These are phyloP conservation scores for Luffia ferchaultella DNA, from an alignment of 2,888 invertebrate genomes.

Conservation along the genomic window DNA sequence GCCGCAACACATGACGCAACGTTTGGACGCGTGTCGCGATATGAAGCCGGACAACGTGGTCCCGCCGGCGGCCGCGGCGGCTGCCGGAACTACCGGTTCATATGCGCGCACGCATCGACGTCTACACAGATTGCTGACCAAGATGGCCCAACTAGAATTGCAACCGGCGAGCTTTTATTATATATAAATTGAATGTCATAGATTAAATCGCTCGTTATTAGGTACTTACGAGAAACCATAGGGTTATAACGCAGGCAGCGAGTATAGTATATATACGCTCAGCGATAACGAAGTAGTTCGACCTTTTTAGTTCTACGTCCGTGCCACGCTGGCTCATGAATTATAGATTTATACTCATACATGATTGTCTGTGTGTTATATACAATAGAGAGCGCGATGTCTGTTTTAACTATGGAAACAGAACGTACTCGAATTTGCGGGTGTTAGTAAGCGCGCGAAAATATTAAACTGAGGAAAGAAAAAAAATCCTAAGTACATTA, in stretches of 20 bases:
- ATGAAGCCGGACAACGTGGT: conserved; percentile 60
- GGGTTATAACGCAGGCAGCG: conserved; percentile 6
- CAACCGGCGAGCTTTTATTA: conserved; percentile 54
- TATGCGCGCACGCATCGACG: conserved; percentile 71
- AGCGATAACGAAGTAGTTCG: background rate
- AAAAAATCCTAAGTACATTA: too few species aligned
- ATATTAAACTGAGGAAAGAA: too few species aligned
- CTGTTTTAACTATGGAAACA: too few species aligned
- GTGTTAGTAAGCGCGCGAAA: too few species aligned
- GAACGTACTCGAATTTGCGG: too few species aligned
- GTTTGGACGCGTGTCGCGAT: conserved; percentile 89
- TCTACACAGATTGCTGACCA: conserved; percentile 93
- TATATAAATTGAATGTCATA: conserved; percentile 34
- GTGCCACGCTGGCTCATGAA: too few species aligned
- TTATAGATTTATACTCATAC: too few species aligned
- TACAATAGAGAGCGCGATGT: too few species aligned
- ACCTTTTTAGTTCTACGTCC: too few species aligned
- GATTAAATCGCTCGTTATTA: background rate
- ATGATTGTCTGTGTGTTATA: too few species aligned
- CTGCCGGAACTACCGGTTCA: conserved; percentile 65
- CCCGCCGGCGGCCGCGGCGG: conserved; percentile 73
- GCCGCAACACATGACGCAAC: conserved; percentile 86
- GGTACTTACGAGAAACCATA: conserved; percentile 1
- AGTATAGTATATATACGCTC: conserved; percentile 4
- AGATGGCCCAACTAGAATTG: conserved; percentile 95